Percentiles rank a stretch among this genome's conserved stretches.
Evolutionary conservation across 2,113 vertebrate genomes (phyloP).

Genomic region (Oreocharis arfaki): DNA sequence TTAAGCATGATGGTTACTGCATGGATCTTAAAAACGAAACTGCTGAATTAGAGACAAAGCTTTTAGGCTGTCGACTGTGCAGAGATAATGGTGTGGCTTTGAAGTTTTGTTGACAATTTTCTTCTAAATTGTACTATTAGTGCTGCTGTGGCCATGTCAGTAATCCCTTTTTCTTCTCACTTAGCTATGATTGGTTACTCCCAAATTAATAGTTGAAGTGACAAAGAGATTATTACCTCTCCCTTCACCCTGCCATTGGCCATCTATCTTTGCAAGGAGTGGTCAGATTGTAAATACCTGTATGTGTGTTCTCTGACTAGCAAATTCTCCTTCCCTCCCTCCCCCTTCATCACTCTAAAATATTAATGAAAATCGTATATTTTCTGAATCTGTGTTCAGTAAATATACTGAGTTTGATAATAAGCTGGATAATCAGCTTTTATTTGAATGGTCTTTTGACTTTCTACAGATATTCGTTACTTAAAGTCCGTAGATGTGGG

Average conservation of each 20-base stretch:
- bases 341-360: not conserved
- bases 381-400: not conserved
- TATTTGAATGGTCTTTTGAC: not conserved
- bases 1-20: not conserved
- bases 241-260: not conserved
- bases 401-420: not conserved
- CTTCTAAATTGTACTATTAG: not conserved
- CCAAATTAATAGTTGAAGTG: not conserved
- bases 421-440: not conserved
- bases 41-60: not conserved
- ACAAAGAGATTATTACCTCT: not conserved
- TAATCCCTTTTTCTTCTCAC: not conserved
- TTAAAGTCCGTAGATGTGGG: not conserved
- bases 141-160: not conserved
- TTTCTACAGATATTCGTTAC: not conserved
- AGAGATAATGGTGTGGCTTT: not conserved
- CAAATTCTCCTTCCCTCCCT: not conserved
- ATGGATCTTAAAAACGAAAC: not conserved
- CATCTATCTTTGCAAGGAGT: not conserved
- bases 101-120: not conserved
- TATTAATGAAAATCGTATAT: not conserved
- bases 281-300: not conserved
- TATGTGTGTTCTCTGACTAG: not conserved
- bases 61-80: not conserved
- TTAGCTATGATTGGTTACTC: not conserved